A percentile compares a stretch with the other conserved stretches of the same genome.
Evolutionary conservation across 2,797 vertebrate genomes (phyloP).

Genomic region (Odontamblyopus rebecca): DNA sequence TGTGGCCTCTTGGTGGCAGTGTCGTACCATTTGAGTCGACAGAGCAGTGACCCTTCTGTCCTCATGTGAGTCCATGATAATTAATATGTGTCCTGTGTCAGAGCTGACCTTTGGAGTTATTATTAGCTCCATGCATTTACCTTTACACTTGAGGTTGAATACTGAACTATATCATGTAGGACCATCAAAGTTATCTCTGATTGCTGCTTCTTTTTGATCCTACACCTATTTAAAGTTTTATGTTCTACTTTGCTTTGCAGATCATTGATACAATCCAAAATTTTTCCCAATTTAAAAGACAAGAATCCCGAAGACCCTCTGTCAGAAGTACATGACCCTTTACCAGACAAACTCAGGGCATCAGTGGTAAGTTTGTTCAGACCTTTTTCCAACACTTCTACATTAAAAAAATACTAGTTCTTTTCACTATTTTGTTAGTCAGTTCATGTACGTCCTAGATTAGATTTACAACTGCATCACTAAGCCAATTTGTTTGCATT

Average conservation of each 20-base stretch:
- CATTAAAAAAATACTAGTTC: neutral
- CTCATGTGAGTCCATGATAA: constrained; percentile 85
- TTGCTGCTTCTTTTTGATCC: neutral
- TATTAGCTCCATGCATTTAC: constrained; percentile 9
- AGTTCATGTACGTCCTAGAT: neutral
- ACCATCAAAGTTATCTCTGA: constrained; percentile 25
- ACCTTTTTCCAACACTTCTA: neutral
- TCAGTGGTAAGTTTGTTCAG: constrained; percentile 86
- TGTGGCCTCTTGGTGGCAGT: constrained; percentile 95
- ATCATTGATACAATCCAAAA: constrained; percentile 93
- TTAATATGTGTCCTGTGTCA: neutral
- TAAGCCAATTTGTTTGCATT: neutral
- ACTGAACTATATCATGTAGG: constrained; percentile 9
- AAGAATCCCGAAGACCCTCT: constrained; percentile 97
- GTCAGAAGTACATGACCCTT: constrained; percentile 94
- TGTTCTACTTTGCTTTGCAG: constrained; percentile 63
- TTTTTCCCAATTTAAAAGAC: constrained; percentile 92
- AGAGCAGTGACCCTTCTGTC: constrained; percentile 95
- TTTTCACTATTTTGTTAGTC: neutral
- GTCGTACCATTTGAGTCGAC: constrained; percentile 97
- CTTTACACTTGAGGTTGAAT: neutral
- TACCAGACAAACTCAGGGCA: constrained; percentile 95
- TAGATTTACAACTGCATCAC: neutral
- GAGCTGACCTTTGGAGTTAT: neutral
- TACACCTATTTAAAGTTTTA: no score